phyloP scores from a whole-genome alignment of 2,888 invertebrate species.

The Caradrina kadenii region DNA sequence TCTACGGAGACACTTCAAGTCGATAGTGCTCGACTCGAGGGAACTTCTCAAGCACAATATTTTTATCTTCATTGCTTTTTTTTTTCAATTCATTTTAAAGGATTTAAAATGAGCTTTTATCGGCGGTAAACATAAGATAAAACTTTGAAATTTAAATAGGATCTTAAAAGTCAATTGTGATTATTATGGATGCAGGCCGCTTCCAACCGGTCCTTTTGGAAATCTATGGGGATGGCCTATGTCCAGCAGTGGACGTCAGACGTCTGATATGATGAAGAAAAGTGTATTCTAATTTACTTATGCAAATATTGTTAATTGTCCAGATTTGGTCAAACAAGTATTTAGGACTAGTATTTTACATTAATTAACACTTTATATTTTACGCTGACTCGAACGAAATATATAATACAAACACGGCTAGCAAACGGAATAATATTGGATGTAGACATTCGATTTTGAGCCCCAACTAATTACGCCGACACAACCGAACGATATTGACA shows the following conservation, averaged over 20 bases:
- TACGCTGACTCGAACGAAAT: slow-evolving; percentile 17
- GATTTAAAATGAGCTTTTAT: slow-evolving; percentile 36
- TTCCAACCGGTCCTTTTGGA: too few relatives aligned
- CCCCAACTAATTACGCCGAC: slow-evolving; percentile 51
- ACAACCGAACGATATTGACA: slow-evolving; percentile 49
- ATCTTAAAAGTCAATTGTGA: not conserved
- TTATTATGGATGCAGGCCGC: too few relatives aligned
- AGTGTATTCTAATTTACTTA: not conserved
- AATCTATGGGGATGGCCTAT: too few relatives aligned
- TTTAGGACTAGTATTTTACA: not conserved
- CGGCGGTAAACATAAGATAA: not conserved
- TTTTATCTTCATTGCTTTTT: slow-evolving; percentile 65
- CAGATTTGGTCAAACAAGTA: not conserved
- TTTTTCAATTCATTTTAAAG: slow-evolving; percentile 40
- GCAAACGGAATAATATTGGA: slow-evolving; percentile 26
- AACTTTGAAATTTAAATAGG: not conserved
- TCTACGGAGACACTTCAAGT: slow-evolving; percentile 67
- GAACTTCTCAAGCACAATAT: slow-evolving; percentile 70
- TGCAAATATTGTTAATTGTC: not conserved
- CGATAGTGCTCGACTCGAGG: slow-evolving; percentile 71
- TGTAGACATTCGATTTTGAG: slow-evolving; percentile 45
- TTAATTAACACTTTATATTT: slow-evolving; percentile 12
- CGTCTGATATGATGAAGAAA: not conserved
- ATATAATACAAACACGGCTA: slow-evolving; percentile 21
- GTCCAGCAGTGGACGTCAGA: too few relatives aligned